Base-by-base conservation (phyloP, 2,888 invertebrate species). In the Deilephila elpenor region DNA sequence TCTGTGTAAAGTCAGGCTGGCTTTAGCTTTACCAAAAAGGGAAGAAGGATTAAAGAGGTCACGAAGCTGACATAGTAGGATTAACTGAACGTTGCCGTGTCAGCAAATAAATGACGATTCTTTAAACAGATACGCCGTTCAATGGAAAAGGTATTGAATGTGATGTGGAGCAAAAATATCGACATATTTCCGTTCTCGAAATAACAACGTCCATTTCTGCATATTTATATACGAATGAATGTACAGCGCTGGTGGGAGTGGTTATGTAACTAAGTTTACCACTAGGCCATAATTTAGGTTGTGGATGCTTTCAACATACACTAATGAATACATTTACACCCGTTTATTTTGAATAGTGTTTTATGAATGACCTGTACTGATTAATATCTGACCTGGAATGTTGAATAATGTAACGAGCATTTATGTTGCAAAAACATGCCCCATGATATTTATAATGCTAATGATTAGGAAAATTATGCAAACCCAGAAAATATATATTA, bases 11-110 rank as follows among this genome's bases (percentile, higher is more conserved):
- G 85, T 82, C 86, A 84, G 83, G 78, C 79, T 82, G 82, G 82
- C 83, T 88, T 85, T 83, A 82, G 86, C 83, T 88, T 88, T 88
- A 80, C 81, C 86, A 80, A 86, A 90, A 86, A 88, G 88, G 88
- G 86, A 89, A 89, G 89, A 88, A 89, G 91, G 92, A 92, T 93
- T 92, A 92, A 87, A 84, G 88, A 91, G 92, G 92, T 92, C 90
- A 90, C 89, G 86, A 87, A 86, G 89, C 90, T 91, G 93, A 92
- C 92, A 89, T 89, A 88, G 91, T 84, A 86, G 91, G 93, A 92
- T 93, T 91, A 92, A 86, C 87, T 80, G 85, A 85, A 83, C 85
- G 87, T 78, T 79, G 88, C 86, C 83, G 83, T 84, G 88, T 91
- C 91, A 90, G 88, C 90, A 88, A 88, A 91, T 90, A 91, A 89